A percentile compares a stretch with the other conserved stretches of the same genome.
phyloP scores from a whole-genome alignment of 1,140 invertebrate species.

The Drosophila ananassae region DNA sequence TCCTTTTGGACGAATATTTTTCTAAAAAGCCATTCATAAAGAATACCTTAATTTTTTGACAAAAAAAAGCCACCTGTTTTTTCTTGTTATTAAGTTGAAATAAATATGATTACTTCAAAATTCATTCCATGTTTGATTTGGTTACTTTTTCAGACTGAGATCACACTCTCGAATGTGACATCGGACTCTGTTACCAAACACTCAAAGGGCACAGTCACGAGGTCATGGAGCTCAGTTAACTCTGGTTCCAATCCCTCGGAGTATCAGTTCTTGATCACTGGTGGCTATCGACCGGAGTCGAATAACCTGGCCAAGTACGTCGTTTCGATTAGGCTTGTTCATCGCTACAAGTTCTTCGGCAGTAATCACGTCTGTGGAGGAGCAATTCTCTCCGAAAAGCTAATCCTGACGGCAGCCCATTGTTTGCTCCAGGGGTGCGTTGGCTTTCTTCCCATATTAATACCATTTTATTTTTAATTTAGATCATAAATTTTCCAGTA shows the following conservation, averaged over 20 bases:
- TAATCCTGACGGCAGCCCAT: not conserved
- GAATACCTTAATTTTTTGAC: too few relatives aligned
- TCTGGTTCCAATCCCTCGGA: not conserved
- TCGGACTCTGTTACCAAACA: too few relatives aligned
- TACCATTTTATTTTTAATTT: not conserved
- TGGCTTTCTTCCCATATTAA: not conserved
- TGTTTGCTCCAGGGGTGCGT: not conserved
- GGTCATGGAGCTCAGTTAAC: not conserved
- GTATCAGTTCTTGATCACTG: not conserved
- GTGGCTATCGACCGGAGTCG: not conserved
- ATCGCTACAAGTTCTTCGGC: not conserved
- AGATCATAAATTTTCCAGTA: not conserved
- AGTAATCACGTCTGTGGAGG: not conserved
- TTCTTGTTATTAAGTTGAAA: too few relatives aligned
- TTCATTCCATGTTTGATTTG: too few relatives aligned
- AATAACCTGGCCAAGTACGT: not conserved
- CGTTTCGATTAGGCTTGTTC: not conserved
- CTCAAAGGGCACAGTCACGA: too few relatives aligned
- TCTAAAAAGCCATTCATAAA: not conserved
- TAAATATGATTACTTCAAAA: too few relatives aligned
- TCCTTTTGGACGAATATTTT: not conserved
- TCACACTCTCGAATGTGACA: too few relatives aligned
- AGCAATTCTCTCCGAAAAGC: not conserved
- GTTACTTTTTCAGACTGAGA: too few relatives aligned
- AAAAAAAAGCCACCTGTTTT: too few relatives aligned